Evolutionary conservation across 2,888 invertebrate species (phyloP), one percentile per base, ranked within the genome.

Genomic region (Oscheius sp.): DNA sequence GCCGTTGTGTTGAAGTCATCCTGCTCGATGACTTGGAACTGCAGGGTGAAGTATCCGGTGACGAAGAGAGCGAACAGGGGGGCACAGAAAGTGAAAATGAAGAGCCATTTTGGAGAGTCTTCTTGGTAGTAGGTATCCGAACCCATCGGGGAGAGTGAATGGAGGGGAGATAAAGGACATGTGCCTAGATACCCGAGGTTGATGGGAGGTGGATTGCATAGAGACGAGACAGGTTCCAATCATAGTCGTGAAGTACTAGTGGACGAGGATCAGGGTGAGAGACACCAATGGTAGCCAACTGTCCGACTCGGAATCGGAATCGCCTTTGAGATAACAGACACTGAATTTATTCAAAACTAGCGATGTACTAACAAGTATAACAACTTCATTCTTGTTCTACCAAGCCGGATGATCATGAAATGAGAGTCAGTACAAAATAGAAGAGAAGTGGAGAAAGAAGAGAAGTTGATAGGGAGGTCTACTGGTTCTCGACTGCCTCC

Each of bases 301-400:
- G 21, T 21, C 21, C 21, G 21, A 21, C 21, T 21, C 21, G 21
- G 21, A 21, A 21, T 21, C 21, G 21, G 21, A 21, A 0, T 21
- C 0, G 21, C 21, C 21, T 21, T 21, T 0, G 21, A 21, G 21
- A 0, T 42, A 42, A 42, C 42, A 42, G 42, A 7, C 42, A 21
- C 21, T 42, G 42, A 42, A 42, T 42, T 42, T 42, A 42, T 42
- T 42, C 42, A 42, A 42, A 42, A 42, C 42, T 42, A 42, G 53
- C 11, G 53, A 53, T 53, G 3, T 21, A 11, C 37, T 60, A 60
- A 60, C 60, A 60, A 60, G 60, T 33, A 10, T 60, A 60, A 60
- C 60, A 60, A 60, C 60, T 60, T 60, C 35, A 60, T 60, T 60
- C 53, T 21, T 21, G 60, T 60, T 60, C 60, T 60, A 60, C 60